A percentile compares a stretch with the other conserved stretches of the same genome.
Conservation (phyloP, 1,140 invertebrate genomes). For the Leptonema lineaticorne region DNA sequence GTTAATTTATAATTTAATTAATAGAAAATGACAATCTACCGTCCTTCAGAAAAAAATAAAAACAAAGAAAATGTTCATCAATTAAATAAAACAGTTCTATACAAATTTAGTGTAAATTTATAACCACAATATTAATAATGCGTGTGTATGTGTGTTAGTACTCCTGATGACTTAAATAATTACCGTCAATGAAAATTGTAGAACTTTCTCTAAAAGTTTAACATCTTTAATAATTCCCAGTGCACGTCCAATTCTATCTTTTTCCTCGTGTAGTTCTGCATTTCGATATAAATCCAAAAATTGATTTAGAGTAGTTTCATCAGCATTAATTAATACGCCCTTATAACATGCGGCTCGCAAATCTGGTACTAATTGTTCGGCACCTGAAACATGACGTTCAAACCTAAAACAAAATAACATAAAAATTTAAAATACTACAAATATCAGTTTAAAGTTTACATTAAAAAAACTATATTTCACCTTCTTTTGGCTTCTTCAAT, state of each 20-base stretch:
- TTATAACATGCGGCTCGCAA: slow-evolving; percentile 84
- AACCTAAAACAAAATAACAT: slow-evolving; percentile 58
- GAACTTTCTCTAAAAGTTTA: slow-evolving; percentile 70
- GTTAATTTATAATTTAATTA: no score
- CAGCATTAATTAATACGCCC: slow-evolving; percentile 73
- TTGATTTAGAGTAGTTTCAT: slow-evolving; percentile 69
- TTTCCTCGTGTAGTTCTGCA: slow-evolving; percentile 89
- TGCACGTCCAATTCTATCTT: slow-evolving; percentile 80
- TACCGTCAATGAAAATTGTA: slow-evolving; percentile 87
- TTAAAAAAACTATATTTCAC: slow-evolving; percentile 44
- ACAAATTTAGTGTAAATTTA: no score
- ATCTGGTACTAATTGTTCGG: slow-evolving; percentile 78
- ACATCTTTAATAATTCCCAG: slow-evolving; percentile 76
- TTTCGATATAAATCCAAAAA: slow-evolving; percentile 83
- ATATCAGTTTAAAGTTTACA: not conserved
- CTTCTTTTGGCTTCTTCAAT: slow-evolving; percentile 72
- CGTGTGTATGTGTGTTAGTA: no score
- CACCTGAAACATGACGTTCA: slow-evolving; percentile 64
- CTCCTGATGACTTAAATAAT: slow-evolving; percentile 52
- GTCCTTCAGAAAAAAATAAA: no score
- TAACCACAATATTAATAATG: no score
- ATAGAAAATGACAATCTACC: no score
- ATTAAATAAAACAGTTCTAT: no score
- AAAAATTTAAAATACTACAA: not conserved
- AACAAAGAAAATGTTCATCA: no score